Evolutionary conservation across 2,888 invertebrate species (phyloP).

Genomic region (Phanerotoma sp.): DNA sequence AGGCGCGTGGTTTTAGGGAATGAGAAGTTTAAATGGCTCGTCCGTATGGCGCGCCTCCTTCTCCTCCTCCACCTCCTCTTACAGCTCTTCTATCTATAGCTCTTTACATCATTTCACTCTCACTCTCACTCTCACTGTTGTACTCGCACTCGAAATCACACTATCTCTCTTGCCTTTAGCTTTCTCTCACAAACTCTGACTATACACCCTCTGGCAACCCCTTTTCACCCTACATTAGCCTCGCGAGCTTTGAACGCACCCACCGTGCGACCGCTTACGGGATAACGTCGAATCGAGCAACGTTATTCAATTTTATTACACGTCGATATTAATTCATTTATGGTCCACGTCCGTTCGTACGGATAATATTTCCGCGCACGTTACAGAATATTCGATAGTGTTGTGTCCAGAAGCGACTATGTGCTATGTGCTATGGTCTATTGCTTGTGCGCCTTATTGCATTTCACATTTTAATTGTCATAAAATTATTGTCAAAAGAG

Average conservation of each 20-base stretch:
- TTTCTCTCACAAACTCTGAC: slow-evolving; percentile 10
- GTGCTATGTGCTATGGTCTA: background rate
- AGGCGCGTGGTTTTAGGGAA: slow-evolving; percentile 54
- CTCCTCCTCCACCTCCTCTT: slow-evolving; percentile 29
- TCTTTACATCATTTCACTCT: background rate
- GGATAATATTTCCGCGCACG: slow-evolving; percentile 24
- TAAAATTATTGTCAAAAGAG: background rate
- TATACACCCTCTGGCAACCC: slow-evolving; percentile 20
- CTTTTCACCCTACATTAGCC: slow-evolving; percentile 34
- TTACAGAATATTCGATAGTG: slow-evolving; percentile 18
- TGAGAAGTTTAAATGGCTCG: slow-evolving; percentile 58
- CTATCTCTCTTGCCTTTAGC: slow-evolving; percentile 7
- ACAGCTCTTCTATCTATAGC: slow-evolving; percentile 1
- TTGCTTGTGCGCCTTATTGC: slow-evolving; percentile 5
- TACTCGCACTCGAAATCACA: too few species aligned
- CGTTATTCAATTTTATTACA: slow-evolving; percentile 32
- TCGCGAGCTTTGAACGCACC: slow-evolving; percentile 29
- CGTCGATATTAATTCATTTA: slow-evolving; percentile 33
- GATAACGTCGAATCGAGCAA: slow-evolving; percentile 28
- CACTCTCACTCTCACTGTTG: background rate
- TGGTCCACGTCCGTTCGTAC: slow-evolving; percentile 27
- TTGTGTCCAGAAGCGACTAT: slow-evolving; percentile 1
- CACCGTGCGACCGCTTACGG: slow-evolving; percentile 24
- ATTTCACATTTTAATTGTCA: slow-evolving; percentile 13
- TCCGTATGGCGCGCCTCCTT: slow-evolving; percentile 55